Evolutionary conservation across 2,888 invertebrate species (phyloP).

Genomic region (Caenorhabditis auriculariae): DNA sequence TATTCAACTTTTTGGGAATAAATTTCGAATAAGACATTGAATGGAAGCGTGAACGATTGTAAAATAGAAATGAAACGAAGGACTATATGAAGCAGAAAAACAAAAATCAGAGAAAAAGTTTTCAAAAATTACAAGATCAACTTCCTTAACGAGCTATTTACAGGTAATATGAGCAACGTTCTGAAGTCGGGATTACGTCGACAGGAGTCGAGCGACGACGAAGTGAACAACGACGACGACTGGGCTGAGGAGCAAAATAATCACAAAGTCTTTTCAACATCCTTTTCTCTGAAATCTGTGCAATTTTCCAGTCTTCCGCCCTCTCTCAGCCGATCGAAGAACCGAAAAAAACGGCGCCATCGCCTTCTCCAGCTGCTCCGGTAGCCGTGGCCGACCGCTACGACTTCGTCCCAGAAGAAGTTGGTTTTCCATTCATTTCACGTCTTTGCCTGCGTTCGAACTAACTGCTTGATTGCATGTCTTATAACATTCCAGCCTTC

Average conservation of each 20-base stretch:
- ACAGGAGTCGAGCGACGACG: constrained; percentile 21
- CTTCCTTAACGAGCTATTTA: background rate
- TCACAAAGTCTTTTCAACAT: background rate
- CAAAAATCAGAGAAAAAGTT: no score
- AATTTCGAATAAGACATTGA: no score
- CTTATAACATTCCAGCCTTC: no score
- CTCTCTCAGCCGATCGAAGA: background rate
- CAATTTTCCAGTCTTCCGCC: background rate
- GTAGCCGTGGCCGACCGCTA: background rate
- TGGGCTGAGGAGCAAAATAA: constrained; percentile 28
- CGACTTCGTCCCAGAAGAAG: constrained; percentile 4
- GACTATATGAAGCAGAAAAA: no score
- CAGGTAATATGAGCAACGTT: background rate
- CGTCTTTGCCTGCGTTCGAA: no score
- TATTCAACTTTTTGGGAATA: no score
- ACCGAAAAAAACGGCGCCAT: background rate
- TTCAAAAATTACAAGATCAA: no score
- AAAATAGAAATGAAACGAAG: no score
- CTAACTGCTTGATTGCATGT: no score
- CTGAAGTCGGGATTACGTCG: constrained; percentile 7
- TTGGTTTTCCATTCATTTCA: no score
- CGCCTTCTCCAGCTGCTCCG: background rate
- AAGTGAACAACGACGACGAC: constrained; percentile 26
- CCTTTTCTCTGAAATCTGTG: background rate
- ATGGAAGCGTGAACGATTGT: no score